Evolutionary conservation across 2,888 invertebrate genomes (phyloP).

Genomic region (Dendrolimus houi): DNA sequence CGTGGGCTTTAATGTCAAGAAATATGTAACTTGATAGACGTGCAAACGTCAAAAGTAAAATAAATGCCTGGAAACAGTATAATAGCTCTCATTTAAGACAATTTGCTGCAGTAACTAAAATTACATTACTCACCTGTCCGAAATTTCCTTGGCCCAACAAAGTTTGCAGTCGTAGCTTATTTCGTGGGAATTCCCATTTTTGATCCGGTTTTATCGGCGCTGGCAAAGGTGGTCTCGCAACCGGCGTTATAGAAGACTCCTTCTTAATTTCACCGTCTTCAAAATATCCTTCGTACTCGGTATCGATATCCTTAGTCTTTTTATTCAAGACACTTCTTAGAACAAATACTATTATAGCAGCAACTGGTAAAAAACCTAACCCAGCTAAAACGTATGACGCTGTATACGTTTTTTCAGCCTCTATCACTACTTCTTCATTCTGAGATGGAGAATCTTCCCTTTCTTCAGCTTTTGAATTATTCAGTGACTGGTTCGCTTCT

Average conservation of each 20-base stretch:
- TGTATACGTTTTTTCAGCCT: conserved; percentile 76
- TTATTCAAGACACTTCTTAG: conserved; percentile 72
- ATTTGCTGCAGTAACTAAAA: neutral
- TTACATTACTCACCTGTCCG: conserved; percentile 77
- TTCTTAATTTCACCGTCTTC: conserved; percentile 74
- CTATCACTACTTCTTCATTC: conserved; percentile 73
- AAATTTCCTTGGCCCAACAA: conserved; percentile 90
- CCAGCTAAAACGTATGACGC: conserved; percentile 78
- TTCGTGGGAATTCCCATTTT: conserved; percentile 86
- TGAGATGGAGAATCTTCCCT: conserved; percentile 31
- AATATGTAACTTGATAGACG: no score
- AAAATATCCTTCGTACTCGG: conserved; percentile 78
- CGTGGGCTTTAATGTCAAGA: no score
- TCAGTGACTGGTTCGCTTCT: conserved; percentile 19
- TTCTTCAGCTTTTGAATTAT: conserved; percentile 24
- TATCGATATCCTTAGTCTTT: conserved; percentile 72
- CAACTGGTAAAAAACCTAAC: conserved; percentile 76
- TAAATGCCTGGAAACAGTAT: no score
- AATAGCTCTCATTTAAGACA: no score
- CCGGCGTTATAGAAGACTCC: conserved; percentile 68
- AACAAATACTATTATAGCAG: conserved; percentile 75
- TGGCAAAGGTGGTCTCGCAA: conserved; percentile 74
- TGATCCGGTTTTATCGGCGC: conserved; percentile 74
- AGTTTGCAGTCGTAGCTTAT: conserved; percentile 85
- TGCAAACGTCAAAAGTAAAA: no score